phyloP scores from a whole-genome alignment of 30 jellyfish, hydroid and myxozoan species.

The Chrysaora quinquecirrha region DNA sequence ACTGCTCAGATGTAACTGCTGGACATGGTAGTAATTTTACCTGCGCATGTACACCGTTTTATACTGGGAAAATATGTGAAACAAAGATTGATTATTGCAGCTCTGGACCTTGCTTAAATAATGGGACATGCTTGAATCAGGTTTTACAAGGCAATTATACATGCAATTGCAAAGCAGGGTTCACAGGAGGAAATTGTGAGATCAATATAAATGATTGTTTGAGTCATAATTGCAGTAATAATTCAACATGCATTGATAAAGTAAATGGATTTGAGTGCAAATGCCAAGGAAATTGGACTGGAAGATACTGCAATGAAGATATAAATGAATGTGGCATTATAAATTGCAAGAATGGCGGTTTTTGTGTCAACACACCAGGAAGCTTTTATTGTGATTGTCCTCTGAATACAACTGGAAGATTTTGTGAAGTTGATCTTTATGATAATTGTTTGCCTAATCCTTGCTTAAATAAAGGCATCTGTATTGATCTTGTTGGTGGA shows the following conservation, averaged over 20 bases:
- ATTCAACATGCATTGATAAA: conserved; percentile 52
- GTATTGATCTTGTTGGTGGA: conserved; percentile 62
- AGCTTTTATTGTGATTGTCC: conserved; percentile 80
- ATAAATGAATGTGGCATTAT: conserved; percentile 66
- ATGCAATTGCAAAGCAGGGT: conserved; percentile 74
- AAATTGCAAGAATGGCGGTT: conserved; percentile 43
- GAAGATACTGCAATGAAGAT: conserved; percentile 67
- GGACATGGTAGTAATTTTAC: conserved; percentile 53
- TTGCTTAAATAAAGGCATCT: conserved; percentile 50
- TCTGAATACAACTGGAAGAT: conserved; percentile 66
- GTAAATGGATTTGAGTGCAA: conserved; percentile 40
- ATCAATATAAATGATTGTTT: conserved; percentile 65
- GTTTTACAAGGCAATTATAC: conserved; percentile 27
- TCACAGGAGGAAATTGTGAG: conserved; percentile 76
- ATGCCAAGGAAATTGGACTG: conserved; percentile 75
- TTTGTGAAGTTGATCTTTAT: conserved; percentile 79
- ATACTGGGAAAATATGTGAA: conserved; percentile 80
- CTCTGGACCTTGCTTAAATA: conserved; percentile 56
- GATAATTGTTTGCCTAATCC: conserved; percentile 72
- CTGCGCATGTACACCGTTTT: conserved; percentile 74
- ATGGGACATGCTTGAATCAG: conserved; percentile 53
- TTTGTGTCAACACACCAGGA: conserved; percentile 67
- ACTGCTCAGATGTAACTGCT: conserved; percentile 62
- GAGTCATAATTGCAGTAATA: conserved; percentile 42
- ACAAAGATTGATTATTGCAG: conserved; percentile 63